Evolutionary conservation across 2,797 vertebrate genomes (phyloP), one percentile per base, ranked within the genome.

Genomic region (Myripristis jacobus): DNA sequence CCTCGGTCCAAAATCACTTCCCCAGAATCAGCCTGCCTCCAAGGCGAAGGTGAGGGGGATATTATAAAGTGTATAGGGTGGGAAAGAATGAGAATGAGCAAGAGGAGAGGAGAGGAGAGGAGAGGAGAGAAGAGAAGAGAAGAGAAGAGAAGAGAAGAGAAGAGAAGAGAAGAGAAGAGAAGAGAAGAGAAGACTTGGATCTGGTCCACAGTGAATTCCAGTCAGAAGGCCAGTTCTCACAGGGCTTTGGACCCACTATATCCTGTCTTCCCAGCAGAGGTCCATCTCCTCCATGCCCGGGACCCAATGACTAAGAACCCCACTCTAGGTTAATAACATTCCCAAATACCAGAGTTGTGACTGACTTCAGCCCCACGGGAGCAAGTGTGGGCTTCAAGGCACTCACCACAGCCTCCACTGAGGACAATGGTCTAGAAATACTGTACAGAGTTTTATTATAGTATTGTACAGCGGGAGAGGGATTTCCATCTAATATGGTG

Each of bases 331-430:
- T 82, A 80, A 81, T 83, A 86, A 83, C 19, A 36, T 84, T 84
- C 69, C 51, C 66, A 87, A 91, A 94, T 93, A 89, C 88, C 87
- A 91, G 61, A 92, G 70, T 51, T 79, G 57, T 91, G 87, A 92
- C 79, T 81, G 75, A 85, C 77, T 61, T 68, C 66, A 68, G 66
- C 52, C 86, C 77, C 70, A 54, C 77, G 87, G 87, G 84, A 80
- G 84, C 81, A 8, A 19, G 61, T 66, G 75, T 83, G 80, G 83
- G 85, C 75, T 84, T 86, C 66, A 77, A 89, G 73, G 57, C 87
- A 85, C 76, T 76, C 69, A 48, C 27, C 27, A 48, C 57, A 51
- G 62, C 69, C 75, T 72, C 62, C 63, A 79, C 54, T 77, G 50
- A 51, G 68, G 63, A 82, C 77, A 83, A 68, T 48, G 65, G 55